phyloP scores from a whole-genome alignment of 2,113 vertebrate species.

The Ellobius talpinus region DNA sequence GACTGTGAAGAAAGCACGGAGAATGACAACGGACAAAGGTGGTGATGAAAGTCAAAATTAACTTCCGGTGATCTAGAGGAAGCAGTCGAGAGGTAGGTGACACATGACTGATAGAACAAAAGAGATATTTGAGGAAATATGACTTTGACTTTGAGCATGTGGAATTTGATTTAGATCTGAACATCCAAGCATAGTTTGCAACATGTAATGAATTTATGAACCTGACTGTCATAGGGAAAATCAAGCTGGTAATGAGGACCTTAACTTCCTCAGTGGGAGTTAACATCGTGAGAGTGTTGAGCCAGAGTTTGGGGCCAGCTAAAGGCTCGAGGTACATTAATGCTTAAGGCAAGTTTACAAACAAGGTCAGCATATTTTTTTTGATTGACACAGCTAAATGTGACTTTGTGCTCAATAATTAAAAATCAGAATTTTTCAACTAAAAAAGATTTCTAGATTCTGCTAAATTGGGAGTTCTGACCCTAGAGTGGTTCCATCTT shows the following conservation, averaged over 20 bases:
- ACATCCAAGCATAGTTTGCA: neutral
- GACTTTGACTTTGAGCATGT: neutral
- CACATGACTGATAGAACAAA: neutral
- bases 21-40: neutral
- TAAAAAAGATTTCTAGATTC: neutral
- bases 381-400: neutral
- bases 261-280: neutral
- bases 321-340: neutral
- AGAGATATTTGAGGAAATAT: neutral
- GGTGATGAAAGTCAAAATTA: neutral
- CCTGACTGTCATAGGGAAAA: neutral
- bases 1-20: neutral
- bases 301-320: neutral
- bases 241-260: neutral
- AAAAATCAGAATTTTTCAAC: constrained; percentile 8
- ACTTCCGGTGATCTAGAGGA: neutral
- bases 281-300: neutral
- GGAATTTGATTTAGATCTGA: neutral
- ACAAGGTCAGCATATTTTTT: neutral
- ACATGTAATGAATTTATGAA: neutral
- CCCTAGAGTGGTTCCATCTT: neutral
- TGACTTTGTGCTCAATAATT: neutral
- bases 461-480: neutral
- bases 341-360: neutral
- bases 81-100: neutral